Conservation (phyloP, 1,140 invertebrate genomes). For the Reticulitermes speratus region DNA sequence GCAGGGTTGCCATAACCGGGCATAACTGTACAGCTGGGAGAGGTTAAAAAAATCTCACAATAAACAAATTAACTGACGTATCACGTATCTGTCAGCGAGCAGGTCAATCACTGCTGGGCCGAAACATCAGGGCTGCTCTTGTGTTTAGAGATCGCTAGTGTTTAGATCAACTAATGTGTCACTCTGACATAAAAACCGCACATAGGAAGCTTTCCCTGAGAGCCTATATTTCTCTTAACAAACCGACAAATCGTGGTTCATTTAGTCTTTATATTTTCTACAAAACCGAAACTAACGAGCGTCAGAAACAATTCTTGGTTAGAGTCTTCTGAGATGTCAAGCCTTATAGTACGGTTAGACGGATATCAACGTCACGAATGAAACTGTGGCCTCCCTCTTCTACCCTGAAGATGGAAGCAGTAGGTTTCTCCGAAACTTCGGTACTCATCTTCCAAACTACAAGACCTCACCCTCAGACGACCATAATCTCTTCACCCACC, state of each 20-base stretch:
- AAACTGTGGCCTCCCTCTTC: neutral
- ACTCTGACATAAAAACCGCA: neutral
- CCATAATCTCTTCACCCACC: no score
- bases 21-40: neutral
- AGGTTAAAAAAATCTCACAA: neutral
- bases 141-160: neutral
- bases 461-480: no score
- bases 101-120: neutral
- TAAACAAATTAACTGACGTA: conserved; percentile 5
- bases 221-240: no score
- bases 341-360: no score
- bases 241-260: neutral
- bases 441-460: no score
- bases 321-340: no score
- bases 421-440: neutral
- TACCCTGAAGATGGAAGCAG: neutral
- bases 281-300: neutral
- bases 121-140: neutral
- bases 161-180: neutral
- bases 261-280: neutral
- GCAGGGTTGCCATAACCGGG: neutral
- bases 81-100: neutral
- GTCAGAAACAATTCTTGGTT: no score
- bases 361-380: no score
- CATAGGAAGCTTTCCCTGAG: no score